Conservation (phyloP, 2,797 vertebrate species). For the Vireo griseus region DNA sequence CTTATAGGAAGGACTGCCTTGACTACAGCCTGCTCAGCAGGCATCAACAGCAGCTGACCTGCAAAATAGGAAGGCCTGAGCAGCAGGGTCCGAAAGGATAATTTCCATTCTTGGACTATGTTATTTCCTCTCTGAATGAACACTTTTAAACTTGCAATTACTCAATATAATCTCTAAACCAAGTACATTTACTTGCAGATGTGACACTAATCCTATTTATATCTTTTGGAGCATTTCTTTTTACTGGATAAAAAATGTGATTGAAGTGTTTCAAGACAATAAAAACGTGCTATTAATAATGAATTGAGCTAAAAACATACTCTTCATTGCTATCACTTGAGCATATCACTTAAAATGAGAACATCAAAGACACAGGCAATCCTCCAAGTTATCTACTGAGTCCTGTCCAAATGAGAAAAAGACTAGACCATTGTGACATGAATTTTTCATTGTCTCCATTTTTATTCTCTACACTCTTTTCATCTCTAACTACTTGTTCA, state of each 20-base stretch:
- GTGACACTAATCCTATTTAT: slow-evolving; percentile 11
- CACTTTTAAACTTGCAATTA: background rate
- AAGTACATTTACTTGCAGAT: slow-evolving; percentile 5
- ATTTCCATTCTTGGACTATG: background rate
- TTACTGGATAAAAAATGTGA: background rate
- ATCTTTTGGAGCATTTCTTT: background rate
- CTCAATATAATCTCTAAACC: background rate
- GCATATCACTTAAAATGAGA: background rate
- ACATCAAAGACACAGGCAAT: slow-evolving; percentile 30
- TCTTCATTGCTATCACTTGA: background rate
- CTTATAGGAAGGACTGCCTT: background rate
- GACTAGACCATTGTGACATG: background rate
- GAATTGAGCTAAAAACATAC: background rate
- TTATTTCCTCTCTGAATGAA: background rate
- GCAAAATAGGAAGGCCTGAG: background rate
- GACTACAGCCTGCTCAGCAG: background rate
- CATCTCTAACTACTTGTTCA: slow-evolving; percentile 47
- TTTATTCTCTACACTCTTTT: slow-evolving; percentile 35
- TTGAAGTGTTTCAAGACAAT: slow-evolving; percentile 8
- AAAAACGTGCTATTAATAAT: background rate
- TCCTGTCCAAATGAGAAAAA: slow-evolving; percentile 19
- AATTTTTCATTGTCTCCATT: slow-evolving; percentile 38
- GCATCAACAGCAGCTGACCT: background rate
- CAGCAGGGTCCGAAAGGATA: background rate
- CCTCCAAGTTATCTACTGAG: slow-evolving; percentile 22